phyloP scores from a whole-genome alignment of 2,113 vertebrate species.

The Phylloscopus trochiloides region DNA sequence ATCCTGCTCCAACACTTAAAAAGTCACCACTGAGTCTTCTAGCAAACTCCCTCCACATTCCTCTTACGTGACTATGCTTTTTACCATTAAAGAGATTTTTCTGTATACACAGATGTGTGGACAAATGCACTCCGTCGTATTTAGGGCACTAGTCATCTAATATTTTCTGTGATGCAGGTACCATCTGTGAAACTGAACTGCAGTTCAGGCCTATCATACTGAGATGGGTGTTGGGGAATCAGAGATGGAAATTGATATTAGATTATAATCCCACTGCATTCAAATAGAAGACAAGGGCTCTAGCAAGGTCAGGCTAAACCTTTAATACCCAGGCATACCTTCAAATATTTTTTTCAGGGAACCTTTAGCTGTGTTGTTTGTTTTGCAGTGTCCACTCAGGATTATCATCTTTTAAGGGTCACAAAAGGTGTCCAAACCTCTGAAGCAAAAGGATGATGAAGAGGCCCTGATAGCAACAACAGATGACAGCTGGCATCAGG shows the following conservation, averaged over 20 bases:
- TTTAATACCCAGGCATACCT: neutral
- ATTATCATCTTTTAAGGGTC: neutral
- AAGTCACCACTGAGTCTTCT: neutral
- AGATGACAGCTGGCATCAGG: neutral
- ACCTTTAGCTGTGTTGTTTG: neutral
- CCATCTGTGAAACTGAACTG: constrained; percentile 36
- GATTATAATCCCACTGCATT: neutral
- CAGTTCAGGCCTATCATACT: neutral
- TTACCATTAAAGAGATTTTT: constrained; percentile 12
- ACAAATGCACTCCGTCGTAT: constrained; percentile 10
- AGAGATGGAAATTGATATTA: neutral
- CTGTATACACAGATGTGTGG: neutral
- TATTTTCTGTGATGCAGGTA: constrained; percentile 20
- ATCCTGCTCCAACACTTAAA: neutral
- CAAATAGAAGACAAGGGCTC: neutral
- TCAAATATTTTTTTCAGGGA: neutral
- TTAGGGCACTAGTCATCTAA: constrained; percentile 31
- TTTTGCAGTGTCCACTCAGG: neutral
- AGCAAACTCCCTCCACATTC: neutral
- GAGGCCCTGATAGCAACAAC: neutral
- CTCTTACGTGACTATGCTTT: neutral
- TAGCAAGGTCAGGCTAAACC: constrained; percentile 1
- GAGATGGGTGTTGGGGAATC: neutral
- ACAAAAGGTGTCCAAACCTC: neutral
- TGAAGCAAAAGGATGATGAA: neutral